phyloP scores from a whole-genome alignment of 2,113 vertebrate species.

The Reinhardtius hippoglossoides region DNA sequence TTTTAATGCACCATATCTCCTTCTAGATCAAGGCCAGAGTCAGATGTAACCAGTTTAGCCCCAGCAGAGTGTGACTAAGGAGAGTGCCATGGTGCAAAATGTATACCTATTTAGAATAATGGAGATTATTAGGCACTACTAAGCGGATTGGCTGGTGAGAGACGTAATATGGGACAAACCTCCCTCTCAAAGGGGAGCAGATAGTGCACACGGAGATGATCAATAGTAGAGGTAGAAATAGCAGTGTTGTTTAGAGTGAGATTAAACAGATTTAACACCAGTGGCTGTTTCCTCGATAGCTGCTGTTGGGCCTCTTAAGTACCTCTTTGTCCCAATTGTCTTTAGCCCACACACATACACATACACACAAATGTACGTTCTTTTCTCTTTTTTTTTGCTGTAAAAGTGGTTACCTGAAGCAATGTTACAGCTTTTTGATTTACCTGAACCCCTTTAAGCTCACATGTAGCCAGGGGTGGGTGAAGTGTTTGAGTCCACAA shows the following conservation, averaged over 20 bases:
- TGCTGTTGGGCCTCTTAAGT: conserved; percentile 39
- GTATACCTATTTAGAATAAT: conserved; percentile 60
- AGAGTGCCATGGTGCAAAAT: conserved; percentile 41
- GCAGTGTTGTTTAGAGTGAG: conserved; percentile 57
- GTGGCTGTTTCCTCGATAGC: conserved; percentile 23
- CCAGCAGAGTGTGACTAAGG: neutral
- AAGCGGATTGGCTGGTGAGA: conserved; percentile 78
- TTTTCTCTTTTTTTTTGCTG: too few species aligned
- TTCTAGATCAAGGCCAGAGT: neutral
- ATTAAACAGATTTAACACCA: conserved; percentile 65
- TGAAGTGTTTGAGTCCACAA: too few species aligned
- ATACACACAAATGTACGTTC: neutral
- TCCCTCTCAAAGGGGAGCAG: conserved; percentile 56
- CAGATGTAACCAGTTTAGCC: conserved; percentile 3
- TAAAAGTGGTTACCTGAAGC: too few species aligned
- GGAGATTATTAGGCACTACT: conserved; percentile 62
- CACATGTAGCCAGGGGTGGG: too few species aligned
- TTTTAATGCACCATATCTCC: neutral
- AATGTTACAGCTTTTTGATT: too few species aligned
- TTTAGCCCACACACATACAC: neutral
- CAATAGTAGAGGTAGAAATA: conserved; percentile 48
- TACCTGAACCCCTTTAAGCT: too few species aligned
- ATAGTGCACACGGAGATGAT: conserved; percentile 6
- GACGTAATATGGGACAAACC: conserved; percentile 42
- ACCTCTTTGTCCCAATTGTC: neutral